A percentile compares a stretch with the other conserved stretches of the same genome.
Evolutionary conservation across 2,113 vertebrate genomes (phyloP).

Genomic region (Antechinus flavipes): DNA sequence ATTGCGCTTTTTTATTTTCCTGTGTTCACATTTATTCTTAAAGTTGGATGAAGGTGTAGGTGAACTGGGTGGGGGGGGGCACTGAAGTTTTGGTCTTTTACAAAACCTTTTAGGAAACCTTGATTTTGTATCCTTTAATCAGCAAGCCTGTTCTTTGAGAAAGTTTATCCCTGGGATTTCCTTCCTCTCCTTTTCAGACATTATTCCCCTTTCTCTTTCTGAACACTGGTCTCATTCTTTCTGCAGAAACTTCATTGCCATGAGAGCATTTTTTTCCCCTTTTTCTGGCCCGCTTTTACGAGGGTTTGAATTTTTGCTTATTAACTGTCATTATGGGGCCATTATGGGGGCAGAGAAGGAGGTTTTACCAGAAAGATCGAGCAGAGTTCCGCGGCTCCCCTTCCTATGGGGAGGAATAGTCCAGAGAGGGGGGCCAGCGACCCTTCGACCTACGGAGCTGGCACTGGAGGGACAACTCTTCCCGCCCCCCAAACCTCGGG

Average conservation of each 20-base stretch:
- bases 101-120: not conserved
- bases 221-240: not conserved
- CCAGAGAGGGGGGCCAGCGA: not conserved
- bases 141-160: not conserved
- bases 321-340: not conserved
- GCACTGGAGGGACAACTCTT: not conserved
- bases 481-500: not conserved
- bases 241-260: not conserved
- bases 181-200: not conserved
- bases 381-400: not conserved
- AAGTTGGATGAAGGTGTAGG: not conserved
- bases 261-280: not conserved
- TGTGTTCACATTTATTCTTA: not conserved
- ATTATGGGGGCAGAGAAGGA: not conserved
- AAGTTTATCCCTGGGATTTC: not conserved
- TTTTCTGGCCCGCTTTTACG: not conserved
- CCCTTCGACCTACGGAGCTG: not conserved
- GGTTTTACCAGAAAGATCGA: not conserved
- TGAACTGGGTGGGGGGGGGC: not conserved
- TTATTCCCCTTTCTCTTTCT: not conserved
- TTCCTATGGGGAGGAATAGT: not conserved
- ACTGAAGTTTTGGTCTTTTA: not conserved
- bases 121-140: not conserved
- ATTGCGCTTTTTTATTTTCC: not conserved
- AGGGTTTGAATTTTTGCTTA: not conserved